Base-by-base conservation (phyloP, 2,888 invertebrate genomes). In the Therioaphis trifolii region DNA sequence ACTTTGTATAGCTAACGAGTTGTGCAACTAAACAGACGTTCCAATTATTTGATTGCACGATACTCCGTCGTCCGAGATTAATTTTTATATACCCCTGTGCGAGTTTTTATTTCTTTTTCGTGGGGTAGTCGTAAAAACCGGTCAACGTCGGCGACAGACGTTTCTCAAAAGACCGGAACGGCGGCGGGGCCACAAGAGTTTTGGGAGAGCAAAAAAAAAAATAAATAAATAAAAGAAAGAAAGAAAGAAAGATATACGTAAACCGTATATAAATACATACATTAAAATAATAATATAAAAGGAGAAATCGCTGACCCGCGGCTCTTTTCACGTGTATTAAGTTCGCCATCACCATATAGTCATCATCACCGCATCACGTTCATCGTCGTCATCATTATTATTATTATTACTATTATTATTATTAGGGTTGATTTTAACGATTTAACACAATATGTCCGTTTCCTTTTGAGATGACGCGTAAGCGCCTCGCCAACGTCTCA, bases 381-480 rank as follows among this genome's bases (percentile, higher is more conserved):
- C n/a, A 49, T 63, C 24, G 46, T 12, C 61, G 5, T 58, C 15
- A n/a, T n/a, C n/a, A n/a, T n/a, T n/a, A n/a, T n/a, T n/a, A 29
- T 27, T 14, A 27, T 46, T 7, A n/a, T 63, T 63, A 52, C 49
- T n/a, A 21, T 66, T 35, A n/a, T 71, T 27, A 15, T 66, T 78
- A 78, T 66, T 77, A 78, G 77, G 77, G 77, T 77, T 77, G 63
- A n/a, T 77, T 77, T 77, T 77, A 77, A 77, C 49, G 66, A 52
- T 77, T 76, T 21, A 35, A 63, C 49, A 49, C 35, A 55, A 7
- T 18, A 7, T 29, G 29, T 77, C 4, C 12, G 24, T 7, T 63
- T 63, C 29, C 46, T 46, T 77, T 66, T 49, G 66, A 49, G 15
- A 49, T 21, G 63, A 55, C 9, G 61, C 63, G 76, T 55, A 24